Evolutionary conservation across 2,113 vertebrate species (phyloP), one percentile per base, ranked within the genome.

Genomic region (Tenebrosternarchus preto): DNA sequence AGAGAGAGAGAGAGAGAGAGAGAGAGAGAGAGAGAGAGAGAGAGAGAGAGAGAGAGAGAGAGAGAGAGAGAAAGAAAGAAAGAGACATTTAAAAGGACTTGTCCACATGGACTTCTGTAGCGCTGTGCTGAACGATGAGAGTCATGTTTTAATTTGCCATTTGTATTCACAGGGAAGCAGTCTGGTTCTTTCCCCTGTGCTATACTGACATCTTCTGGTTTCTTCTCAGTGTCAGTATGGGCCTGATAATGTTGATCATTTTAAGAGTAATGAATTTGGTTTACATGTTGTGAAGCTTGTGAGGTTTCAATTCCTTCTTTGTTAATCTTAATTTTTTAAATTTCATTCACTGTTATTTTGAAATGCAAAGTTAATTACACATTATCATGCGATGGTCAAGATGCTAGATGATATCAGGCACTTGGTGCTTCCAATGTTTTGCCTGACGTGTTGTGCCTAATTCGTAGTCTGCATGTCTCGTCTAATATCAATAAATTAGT

Each of bases 191-290:
- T 87, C 85, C 85, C 84, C 89, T 89, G 90, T 87, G 87, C 92
- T 89, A 92, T 87, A 93, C 89, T 93, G 93, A 93, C 93, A 93
- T 92, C 93, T 93, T 87, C 92, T 93, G 93, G 92, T 87, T 91
- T 68, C 72, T 70, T 59, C 39, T 71, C 25, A 72, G 22, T 71
- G 74, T 81, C 79, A 56, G 66, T 63, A 31, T 24, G 22, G 36
- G 36, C 68, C 33, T 73, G 53, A 25, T 67, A 63, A 24, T 29
- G n/a, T 27, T 22, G n/a, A 2, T 53, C 25, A 53, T 31, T 76
- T 53, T 20, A 15, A 60, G 25, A 53, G 31, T 31, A 27, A 25
- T 39, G 36, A 39, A 3, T 39, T 3, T 4, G 36, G 43, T 12
- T 46, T 46, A 46, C 3, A 50, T 50, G 43, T 6, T 4, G 33